These are phyloP conservation scores for Cosmia trapezina DNA, from an alignment of 2,888 invertebrate genomes.

Conservation along the genomic window DNA sequence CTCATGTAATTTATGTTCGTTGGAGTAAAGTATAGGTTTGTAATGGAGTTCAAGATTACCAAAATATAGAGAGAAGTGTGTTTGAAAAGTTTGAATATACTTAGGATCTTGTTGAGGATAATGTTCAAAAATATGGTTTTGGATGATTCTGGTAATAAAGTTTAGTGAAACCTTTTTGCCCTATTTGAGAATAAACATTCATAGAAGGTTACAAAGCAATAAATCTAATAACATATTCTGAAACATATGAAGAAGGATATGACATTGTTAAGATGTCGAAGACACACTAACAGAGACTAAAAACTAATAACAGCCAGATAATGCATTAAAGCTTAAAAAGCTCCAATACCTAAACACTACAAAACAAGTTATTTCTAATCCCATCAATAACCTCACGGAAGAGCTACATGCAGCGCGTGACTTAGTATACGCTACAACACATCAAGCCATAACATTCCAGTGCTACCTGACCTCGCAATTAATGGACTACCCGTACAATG, in stretches of 20 bases:
- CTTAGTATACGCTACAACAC: not conserved
- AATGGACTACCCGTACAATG: not conserved
- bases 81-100: too few species aligned
- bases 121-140: not conserved
- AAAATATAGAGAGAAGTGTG: not conserved
- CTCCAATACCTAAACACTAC: not conserved
- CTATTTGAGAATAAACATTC: not conserved
- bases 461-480: not conserved
- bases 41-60: not conserved
- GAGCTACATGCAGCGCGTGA: constrained; percentile 24
- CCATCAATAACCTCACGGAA: constrained; percentile 22
- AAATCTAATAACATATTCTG: not conserved
- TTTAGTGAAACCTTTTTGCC: not conserved
- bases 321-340: not conserved
- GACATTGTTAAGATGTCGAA: too few species aligned
- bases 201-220: not conserved
- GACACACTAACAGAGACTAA: not conserved
- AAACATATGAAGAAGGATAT: not conserved
- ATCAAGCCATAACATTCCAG: not conserved
- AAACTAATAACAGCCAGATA: not conserved
- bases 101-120: not conserved
- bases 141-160: not conserved
- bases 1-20: constrained; percentile 48
- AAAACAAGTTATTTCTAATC: constrained; percentile 30
- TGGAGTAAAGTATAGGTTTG: constrained; percentile 22